Conservation (phyloP, 2,113 vertebrate species). For the Cynoglossus semilaevis region DNA sequence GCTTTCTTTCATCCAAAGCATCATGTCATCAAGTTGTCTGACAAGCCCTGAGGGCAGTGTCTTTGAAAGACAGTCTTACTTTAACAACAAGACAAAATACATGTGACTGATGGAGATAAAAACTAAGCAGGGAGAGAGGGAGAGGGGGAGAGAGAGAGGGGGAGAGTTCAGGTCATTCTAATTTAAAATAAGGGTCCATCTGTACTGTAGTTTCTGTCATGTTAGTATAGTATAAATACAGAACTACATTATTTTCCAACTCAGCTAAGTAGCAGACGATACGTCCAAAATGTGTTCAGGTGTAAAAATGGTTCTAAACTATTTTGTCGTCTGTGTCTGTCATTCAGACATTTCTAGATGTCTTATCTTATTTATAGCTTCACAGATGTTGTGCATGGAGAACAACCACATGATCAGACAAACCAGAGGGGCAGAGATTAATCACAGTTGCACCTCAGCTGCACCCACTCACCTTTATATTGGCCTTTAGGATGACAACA, state of each 20-base stretch:
- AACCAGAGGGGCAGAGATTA: conserved; percentile 10
- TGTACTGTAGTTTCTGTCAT: too few relatives aligned
- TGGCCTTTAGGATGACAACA: conserved; percentile 3
- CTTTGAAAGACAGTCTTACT: conserved; percentile 37
- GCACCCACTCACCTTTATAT: conserved; percentile 42
- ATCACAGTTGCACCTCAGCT: conserved; percentile 33
- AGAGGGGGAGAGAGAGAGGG: conserved; percentile 4
- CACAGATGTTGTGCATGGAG: neutral
- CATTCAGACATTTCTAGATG: neutral
- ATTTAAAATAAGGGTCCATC: conserved; percentile 23
- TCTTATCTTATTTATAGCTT: neutral
- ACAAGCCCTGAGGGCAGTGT: conserved; percentile 49
- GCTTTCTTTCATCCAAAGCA: conserved; percentile 49
- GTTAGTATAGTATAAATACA: too few relatives aligned
- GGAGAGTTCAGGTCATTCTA: conserved; percentile 22
- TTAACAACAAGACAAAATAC: conserved; percentile 41
- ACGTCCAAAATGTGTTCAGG: too few relatives aligned
- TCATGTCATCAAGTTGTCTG: conserved; percentile 61
- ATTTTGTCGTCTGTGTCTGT: neutral
- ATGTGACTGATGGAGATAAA: conserved; percentile 38
- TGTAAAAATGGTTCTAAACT: too few relatives aligned
- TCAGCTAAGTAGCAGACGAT: too few relatives aligned
- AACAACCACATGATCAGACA: conserved; percentile 3
- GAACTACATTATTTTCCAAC: too few relatives aligned
- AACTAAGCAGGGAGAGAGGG: conserved; percentile 18